Evolutionary conservation across 2,797 vertebrate species (phyloP).

Genomic region (Lindbergichthys nudifrons): DNA sequence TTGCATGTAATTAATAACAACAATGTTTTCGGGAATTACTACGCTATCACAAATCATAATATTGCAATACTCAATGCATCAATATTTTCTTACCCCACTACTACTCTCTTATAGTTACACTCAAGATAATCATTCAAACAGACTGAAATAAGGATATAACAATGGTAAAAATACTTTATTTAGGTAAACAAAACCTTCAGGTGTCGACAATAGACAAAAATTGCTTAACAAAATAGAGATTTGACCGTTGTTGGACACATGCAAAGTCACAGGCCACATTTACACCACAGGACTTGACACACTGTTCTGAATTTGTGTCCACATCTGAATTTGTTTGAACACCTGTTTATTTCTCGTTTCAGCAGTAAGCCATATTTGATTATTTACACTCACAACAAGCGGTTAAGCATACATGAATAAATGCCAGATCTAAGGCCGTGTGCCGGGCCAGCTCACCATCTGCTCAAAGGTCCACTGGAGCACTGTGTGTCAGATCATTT

Average conservation of each 20-base stretch:
- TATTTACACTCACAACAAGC: conserved; percentile 20
- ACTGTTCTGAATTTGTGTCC: not conserved
- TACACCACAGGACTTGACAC: not conserved
- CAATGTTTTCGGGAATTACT: too few relatives aligned
- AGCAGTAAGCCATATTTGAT: conserved; percentile 16
- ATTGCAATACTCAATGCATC: too few relatives aligned
- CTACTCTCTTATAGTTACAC: too few relatives aligned
- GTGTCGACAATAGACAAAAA: not conserved
- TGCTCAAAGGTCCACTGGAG: not conserved
- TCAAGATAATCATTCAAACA: not conserved
- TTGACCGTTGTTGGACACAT: not conserved
- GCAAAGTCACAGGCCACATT: not conserved
- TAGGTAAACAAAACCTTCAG: not conserved
- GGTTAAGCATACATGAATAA: not conserved
- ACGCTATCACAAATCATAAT: too few relatives aligned
- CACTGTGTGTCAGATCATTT: not conserved
- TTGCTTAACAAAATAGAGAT: not conserved
- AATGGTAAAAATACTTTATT: not conserved
- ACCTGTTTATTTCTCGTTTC: conserved; percentile 10
- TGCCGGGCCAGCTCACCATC: conserved; percentile 1
- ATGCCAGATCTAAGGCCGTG: conserved; percentile 15
- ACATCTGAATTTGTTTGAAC: not conserved
- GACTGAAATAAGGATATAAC: not conserved
- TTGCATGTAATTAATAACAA: too few relatives aligned
- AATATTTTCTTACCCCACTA: too few relatives aligned